phyloP scores from a whole-genome alignment of 2,797 vertebrate species.

The Apogon hyalosoma region DNA sequence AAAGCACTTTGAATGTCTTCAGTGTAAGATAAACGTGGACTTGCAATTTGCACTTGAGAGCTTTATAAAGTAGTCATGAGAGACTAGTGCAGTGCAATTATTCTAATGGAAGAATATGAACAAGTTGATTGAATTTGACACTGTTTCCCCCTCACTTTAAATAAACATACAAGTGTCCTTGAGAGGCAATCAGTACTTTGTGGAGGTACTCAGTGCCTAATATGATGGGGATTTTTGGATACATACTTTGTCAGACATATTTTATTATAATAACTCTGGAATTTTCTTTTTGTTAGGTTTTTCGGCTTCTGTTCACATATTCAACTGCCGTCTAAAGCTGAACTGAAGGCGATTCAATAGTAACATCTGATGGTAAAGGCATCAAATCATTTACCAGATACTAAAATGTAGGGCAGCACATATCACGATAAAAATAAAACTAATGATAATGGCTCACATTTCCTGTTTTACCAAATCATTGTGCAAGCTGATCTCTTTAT shows the following conservation, averaged over 20 bases:
- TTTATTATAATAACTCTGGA: neutral
- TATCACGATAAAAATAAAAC: conserved; percentile 53
- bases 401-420: conserved; percentile 28
- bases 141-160: neutral
- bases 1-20: too few species aligned
- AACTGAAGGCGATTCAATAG: conserved; percentile 31
- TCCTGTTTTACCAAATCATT: conserved; percentile 49
- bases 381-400: conserved; percentile 45
- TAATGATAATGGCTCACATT: conserved; percentile 57
- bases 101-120: neutral
- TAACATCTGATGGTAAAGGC: conserved; percentile 56
- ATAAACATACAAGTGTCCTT: neutral
- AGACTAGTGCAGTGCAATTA: neutral
- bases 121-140: neutral
- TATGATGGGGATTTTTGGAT: too few species aligned
- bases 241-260: too few species aligned
- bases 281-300: neutral
- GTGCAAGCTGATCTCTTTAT: conserved; percentile 18
- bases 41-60: too few species aligned
- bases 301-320: conserved; percentile 10
- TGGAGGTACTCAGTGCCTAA: too few species aligned
- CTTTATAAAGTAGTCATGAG: neutral
- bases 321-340: conserved; percentile 11
- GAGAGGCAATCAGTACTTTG: neutral
- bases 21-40: too few species aligned